Base-by-base conservation (phyloP, 2,888 invertebrate genomes). In the Dorcus parallelipipedus region DNA sequence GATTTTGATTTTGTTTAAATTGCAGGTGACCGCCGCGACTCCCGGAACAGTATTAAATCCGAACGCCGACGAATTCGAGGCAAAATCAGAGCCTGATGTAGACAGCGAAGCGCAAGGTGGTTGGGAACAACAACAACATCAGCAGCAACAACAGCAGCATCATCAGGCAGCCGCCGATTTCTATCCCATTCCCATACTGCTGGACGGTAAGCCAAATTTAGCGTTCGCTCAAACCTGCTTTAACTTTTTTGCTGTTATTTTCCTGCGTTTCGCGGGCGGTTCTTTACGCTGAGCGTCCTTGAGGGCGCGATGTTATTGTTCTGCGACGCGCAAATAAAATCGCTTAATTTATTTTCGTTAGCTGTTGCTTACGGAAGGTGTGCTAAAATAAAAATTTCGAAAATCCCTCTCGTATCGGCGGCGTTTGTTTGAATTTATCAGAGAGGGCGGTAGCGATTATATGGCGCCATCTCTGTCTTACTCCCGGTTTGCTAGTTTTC, bases 401-500 rank as follows among this genome's bases (percentile, higher is more conserved):
- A 61, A 56, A 52, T 52, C 58, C 61, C 61, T 52, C 61, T 52
- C 51, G 48, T 41, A 56, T 56, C 49, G 49, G 52, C 52, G 59
- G 59, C 45, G 57, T 54, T 48, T 53, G 58, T 7, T 5, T 61
- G 52, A 59, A 57, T 63, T 58, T 54, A 56, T 57, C 61, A 63
- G 56, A 65, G 75, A 67, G 67, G 73, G 70, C 74, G 70, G 67
- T 64, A 70, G 60, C 23, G 54, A 57, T 56, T 42, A 56, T 59
- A 68, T 68, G 65, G 67, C 70, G 70, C 69, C 68, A 64, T 74
- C 73, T 74, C 73, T 71, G 69, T 74, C 71, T 71, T 70, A 67
- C 71, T 68, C 80, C 80, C 80, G 79, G 78, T 81, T 82, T 81
- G 80, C 81, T 73, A 77, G 79, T 79, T 79, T 77, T 81, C 79